These are phyloP conservation scores for Phrynocephalus versicolor DNA, from an alignment of 2,113 vertebrate genomes.

Conservation along the genomic window DNA sequence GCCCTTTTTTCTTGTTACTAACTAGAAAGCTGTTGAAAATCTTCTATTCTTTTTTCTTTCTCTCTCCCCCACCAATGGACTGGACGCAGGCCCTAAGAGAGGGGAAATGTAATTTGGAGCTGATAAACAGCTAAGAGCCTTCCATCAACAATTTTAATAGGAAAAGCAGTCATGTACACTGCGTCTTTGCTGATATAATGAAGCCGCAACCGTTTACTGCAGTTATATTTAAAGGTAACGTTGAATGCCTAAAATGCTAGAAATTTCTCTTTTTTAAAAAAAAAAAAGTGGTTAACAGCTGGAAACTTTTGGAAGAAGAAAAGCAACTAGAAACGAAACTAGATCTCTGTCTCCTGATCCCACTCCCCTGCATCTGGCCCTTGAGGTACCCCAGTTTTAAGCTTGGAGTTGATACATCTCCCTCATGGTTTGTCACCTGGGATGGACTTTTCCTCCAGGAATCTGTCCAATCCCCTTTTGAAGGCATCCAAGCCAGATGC, in stretches of 20 bases:
- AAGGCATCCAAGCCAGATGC: too few relatives aligned
- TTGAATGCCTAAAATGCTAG: constrained; percentile 13
- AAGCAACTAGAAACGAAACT: too few relatives aligned
- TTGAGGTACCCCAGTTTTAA: too few relatives aligned
- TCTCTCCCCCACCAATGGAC: neutral
- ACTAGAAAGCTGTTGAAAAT: constrained; percentile 62
- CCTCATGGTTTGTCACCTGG: too few relatives aligned
- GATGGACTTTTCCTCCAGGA: too few relatives aligned
- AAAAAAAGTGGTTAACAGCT: constrained; percentile 2
- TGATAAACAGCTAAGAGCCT: constrained; percentile 70
- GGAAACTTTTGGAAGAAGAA: constrained; percentile 54
- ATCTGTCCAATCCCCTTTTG: too few relatives aligned
- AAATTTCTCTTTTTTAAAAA: neutral
- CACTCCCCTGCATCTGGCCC: too few relatives aligned
- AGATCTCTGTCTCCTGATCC: too few relatives aligned
- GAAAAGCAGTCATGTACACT: constrained; percentile 50
- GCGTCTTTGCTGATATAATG: constrained; percentile 54
- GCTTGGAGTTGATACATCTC: too few relatives aligned
- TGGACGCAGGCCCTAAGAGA: constrained; percentile 56
- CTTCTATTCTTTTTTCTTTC: constrained; percentile 1
- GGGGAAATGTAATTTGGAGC: constrained; percentile 67
- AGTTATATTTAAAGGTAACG: constrained; percentile 68
- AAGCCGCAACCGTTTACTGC: constrained; percentile 60
- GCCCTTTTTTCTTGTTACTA: constrained; percentile 71
- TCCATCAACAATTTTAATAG: constrained; percentile 75